Conservation (phyloP, 2,113 vertebrate genomes). For the Capreolus pygargus region DNA sequence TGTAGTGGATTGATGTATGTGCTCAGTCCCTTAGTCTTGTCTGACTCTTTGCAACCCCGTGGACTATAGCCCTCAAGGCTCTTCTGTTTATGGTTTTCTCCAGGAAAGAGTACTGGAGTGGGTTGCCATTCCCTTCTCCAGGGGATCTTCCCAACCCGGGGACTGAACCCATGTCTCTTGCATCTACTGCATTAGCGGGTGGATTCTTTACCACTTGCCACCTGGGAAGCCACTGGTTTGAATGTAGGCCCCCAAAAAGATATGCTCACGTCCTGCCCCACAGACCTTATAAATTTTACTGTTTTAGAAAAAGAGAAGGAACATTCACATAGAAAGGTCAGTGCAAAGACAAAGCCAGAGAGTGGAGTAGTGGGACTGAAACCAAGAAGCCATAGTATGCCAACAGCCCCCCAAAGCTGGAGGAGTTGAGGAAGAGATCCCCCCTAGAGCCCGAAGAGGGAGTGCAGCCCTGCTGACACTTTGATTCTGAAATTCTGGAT, state of each 20-base stretch:
- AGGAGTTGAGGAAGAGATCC: neutral
- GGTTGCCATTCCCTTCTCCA: neutral
- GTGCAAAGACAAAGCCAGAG: neutral
- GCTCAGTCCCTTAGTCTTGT: neutral
- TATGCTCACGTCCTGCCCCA: accelerated
- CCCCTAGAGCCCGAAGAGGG: neutral
- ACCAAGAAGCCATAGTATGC: neutral
- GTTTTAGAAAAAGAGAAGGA: neutral
- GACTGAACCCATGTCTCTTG: neutral
- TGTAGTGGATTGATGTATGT: neutral
- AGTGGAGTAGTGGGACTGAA: too few species aligned
- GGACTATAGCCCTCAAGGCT: neutral
- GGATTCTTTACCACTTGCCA: neutral
- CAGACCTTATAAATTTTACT: neutral
- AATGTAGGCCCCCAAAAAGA: accelerated
- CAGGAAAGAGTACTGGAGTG: neutral
- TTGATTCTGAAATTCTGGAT: neutral
- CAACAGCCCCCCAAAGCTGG: neutral
- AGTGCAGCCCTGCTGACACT: neutral
- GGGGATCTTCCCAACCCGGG: neutral
- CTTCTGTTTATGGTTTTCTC: neutral
- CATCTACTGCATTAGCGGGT: neutral
- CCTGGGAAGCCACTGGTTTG: neutral
- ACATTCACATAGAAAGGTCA: neutral
- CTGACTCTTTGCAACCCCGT: neutral